Base-by-base conservation (phyloP, 1,140 invertebrate species). In the Lucilia cuprina region DNA sequence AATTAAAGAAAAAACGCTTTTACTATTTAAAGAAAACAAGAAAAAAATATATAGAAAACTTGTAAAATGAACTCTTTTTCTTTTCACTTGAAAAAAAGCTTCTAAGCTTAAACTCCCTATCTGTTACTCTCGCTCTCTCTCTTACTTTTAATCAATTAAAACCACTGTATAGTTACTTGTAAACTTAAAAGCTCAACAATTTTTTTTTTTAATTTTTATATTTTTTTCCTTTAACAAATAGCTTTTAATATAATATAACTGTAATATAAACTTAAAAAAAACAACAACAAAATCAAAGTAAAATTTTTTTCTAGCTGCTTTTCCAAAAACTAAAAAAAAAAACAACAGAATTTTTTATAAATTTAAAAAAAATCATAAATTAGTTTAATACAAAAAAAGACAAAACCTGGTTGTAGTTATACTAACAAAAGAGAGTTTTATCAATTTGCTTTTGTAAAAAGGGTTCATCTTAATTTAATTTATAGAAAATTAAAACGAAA, bases 381-480 rank as follows among this genome's bases (percentile, higher is more conserved):
- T 78, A 41, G n/a, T 35, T 34, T 17, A 75, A 78, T 17, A 78
- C 41, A 75, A 34, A 34, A 35, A 25, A 17, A 75, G 41, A 75
- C 17, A 75, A 75, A 78, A n/a, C 75, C 75, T 78, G 75, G 75
- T 78, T 78, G 75, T 78, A 78, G 75, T 78, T 41, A 78, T 41
- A 41, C 10, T 41, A 41, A 41, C 5, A 41, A 41, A 30, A 30
- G 25, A 30, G 25, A 30, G 25, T 30, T 30, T 30, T 10, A 41
- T 41, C 7, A 41, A 8, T 41, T 41, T 41, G 41, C 41, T 41
- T 41, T 41, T 41, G 41, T 41, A 41, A 41, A 41, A 41, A 41
- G 41, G 10, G 55, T 60, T 60, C 14, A 60, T n/a, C 5, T 17
- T 60, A n/a, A 30, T 30, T 60, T 60, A 60, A 60, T 14, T 60